Conservation (phyloP, 2,888 invertebrate species). For the Pristionchus fissidentatus region DNA sequence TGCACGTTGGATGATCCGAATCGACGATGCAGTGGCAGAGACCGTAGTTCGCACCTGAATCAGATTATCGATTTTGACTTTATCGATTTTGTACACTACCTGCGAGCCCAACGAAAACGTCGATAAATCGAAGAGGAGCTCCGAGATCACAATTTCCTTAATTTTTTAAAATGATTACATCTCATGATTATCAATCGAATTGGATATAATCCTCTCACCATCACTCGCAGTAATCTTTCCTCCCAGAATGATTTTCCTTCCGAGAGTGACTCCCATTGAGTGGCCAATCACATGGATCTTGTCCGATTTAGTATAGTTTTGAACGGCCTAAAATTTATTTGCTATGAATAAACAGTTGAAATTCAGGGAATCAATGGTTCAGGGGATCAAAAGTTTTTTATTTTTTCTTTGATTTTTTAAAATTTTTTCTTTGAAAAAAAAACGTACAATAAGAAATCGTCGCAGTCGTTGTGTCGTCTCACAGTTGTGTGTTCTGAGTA, state of each 20-base stretch:
- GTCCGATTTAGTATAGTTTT: slow-evolving; percentile 25
- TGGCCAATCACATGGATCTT: slow-evolving; percentile 58
- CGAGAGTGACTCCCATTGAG: slow-evolving; percentile 69
- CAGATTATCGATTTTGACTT: background rate
- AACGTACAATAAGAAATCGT: slow-evolving; percentile 63
- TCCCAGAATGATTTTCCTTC: slow-evolving; percentile 63
- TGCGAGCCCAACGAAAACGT: slow-evolving; percentile 69
- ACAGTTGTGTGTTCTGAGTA: slow-evolving; percentile 62
- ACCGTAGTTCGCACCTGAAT: slow-evolving; percentile 68
- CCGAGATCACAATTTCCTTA: slow-evolving; percentile 61
- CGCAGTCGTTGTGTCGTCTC: slow-evolving; percentile 56
- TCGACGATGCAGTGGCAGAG: slow-evolving; percentile 67
- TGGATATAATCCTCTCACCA: slow-evolving; percentile 2
- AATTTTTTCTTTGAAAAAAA: too few relatives aligned
- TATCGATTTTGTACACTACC: background rate
- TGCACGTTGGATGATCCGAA: slow-evolving; percentile 65
- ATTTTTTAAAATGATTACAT: background rate
- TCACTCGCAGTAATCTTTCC: slow-evolving; percentile 53
- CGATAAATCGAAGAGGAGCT: slow-evolving; percentile 59
- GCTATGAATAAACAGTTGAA: too few relatives aligned
- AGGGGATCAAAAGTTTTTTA: too few relatives aligned
- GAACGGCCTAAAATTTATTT: background rate
- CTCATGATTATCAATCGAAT: background rate
- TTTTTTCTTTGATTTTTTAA: background rate
- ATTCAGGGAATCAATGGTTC: background rate